These are phyloP conservation scores for Gortyna flavago DNA, from an alignment of 2,888 invertebrate species.

Conservation along the genomic window DNA sequence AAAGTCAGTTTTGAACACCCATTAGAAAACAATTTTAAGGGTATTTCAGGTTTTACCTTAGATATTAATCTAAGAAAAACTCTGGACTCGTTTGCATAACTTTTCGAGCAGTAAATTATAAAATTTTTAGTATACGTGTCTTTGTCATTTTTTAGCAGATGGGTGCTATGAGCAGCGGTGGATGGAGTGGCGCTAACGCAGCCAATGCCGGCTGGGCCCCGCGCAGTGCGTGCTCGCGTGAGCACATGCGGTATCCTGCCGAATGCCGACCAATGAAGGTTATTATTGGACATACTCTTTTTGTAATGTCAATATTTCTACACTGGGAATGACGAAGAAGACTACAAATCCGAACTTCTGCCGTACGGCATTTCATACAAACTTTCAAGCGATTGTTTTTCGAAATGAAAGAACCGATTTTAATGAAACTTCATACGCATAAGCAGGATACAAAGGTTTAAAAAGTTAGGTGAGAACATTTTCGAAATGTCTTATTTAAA, in stretches of 20 bases:
- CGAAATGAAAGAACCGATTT: no score
- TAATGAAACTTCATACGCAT: no score
- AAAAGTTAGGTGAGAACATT: no score
- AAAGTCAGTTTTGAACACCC: background rate
- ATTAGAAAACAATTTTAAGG: background rate
- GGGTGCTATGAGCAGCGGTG: slow-evolving; percentile 78
- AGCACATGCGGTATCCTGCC: slow-evolving; percentile 81
- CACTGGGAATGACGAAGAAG: background rate
- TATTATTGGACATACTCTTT: slow-evolving; percentile 50
- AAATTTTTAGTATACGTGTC: background rate
- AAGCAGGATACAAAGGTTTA: no score
- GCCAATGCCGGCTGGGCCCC: slow-evolving; percentile 78
- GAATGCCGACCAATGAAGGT: slow-evolving; percentile 86
- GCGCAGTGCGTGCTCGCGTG: slow-evolving; percentile 81
- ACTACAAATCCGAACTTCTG: background rate
- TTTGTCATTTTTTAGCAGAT: slow-evolving; percentile 73
- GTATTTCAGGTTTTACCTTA: background rate
- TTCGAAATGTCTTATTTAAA: no score
- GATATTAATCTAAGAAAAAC: background rate
- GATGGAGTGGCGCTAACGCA: slow-evolving; percentile 79
- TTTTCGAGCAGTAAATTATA: background rate
- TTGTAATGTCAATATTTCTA: slow-evolving; percentile 31
- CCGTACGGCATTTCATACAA: no score
- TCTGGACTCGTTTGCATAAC: background rate
- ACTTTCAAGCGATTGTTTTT: no score